Percentiles rank a stretch among this genome's conserved stretches.
These are phyloP conservation scores for Macroteleia sp. DNA, from an alignment of 2,888 invertebrate species.

Conservation along the genomic window DNA sequence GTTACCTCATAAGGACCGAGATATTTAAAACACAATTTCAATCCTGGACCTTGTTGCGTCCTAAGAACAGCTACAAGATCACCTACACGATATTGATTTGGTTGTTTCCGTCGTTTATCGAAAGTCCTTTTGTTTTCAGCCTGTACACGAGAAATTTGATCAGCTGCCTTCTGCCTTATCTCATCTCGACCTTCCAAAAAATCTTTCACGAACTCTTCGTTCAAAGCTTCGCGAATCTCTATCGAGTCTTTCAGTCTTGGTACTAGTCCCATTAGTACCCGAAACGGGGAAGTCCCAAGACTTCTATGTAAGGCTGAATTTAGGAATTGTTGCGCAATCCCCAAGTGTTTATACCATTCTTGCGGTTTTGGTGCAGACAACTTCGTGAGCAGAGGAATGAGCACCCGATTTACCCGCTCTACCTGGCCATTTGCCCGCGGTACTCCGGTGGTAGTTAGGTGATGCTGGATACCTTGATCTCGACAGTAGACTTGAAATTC, in stretches of 20 bases:
- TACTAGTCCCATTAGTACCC: background rate
- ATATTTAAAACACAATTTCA: background rate
- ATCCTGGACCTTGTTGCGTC: constrained; percentile 3
- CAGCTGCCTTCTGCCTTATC: background rate
- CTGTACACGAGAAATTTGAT: background rate
- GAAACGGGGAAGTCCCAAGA: background rate
- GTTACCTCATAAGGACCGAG: constrained; percentile 10
- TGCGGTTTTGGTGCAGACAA: background rate
- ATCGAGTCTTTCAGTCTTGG: background rate
- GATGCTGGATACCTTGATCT: constrained; percentile 8
- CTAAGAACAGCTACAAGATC: constrained; percentile 15
- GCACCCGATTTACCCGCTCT: constrained; percentile 1
- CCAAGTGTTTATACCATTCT: background rate
- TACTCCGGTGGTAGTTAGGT: constrained; percentile 2
- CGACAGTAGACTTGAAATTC: constrained; percentile 50
- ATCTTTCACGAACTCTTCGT: background rate
- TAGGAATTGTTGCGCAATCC: background rate
- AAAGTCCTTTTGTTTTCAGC: constrained; percentile 6
- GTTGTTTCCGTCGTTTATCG: constrained; percentile 1
- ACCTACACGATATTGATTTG: constrained; percentile 5
- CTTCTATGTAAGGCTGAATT: background rate
- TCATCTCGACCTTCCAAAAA: background rate
- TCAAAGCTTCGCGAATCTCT: background rate
- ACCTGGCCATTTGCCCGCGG: constrained; percentile 1
- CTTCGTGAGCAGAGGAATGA: background rate